These are phyloP conservation scores for Nothobranchius furzeri DNA, from an alignment of 2,113 vertebrate genomes.

Conservation along the genomic window DNA sequence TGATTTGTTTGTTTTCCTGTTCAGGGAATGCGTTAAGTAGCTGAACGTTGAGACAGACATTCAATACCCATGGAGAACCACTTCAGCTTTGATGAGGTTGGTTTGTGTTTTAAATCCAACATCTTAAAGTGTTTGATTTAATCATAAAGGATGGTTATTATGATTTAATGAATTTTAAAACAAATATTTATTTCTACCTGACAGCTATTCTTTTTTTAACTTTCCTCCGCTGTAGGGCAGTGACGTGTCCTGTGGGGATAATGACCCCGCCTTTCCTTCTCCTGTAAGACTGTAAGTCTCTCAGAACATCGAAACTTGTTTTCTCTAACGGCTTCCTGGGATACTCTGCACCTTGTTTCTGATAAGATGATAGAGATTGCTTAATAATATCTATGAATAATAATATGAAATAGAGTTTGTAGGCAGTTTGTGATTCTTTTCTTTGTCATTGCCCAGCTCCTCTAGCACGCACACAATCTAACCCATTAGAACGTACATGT, in stretches of 20 bases:
- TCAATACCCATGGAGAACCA: slow-evolving; percentile 71
- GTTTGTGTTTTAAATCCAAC: slow-evolving; percentile 16
- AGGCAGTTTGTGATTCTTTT: background rate
- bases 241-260: slow-evolving; percentile 75
- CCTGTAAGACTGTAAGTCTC: slow-evolving; percentile 73
- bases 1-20: slow-evolving; percentile 10
- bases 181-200: background rate
- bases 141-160: no score
- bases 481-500: background rate
- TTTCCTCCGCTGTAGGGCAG: slow-evolving; percentile 61
- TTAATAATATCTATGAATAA: background rate
- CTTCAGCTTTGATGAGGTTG: slow-evolving; percentile 70
- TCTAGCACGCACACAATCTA: background rate
- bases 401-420: background rate
- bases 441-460: background rate
- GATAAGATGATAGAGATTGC: slow-evolving; percentile 9
- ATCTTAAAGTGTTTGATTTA: background rate
- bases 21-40: slow-evolving; percentile 68
- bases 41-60: slow-evolving; percentile 46
- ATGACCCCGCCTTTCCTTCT: slow-evolving; percentile 62
- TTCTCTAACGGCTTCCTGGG: no score
- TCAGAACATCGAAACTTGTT: no score
- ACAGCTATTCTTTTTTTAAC: slow-evolving; percentile 1
- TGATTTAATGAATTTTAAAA: no score
- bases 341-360: slow-evolving; percentile 14